Evolutionary conservation across 2,113 vertebrate genomes (phyloP).

Genomic region (Dryoscopus gambensis): DNA sequence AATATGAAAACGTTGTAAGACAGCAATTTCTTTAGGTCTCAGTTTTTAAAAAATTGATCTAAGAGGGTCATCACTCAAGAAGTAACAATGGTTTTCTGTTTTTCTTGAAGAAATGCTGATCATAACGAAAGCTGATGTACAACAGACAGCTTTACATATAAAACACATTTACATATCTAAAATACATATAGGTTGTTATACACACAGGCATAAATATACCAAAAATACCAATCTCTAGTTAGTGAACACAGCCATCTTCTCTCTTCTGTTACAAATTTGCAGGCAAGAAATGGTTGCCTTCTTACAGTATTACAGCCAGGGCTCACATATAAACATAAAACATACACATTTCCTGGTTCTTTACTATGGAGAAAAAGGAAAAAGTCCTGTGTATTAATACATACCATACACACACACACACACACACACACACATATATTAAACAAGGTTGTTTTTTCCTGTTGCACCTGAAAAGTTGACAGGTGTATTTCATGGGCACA

Average conservation of each 20-base stretch:
- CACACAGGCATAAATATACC: background rate
- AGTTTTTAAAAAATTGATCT: background rate
- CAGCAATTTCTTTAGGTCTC: background rate
- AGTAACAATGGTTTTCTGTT: background rate
- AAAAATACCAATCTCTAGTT: background rate
- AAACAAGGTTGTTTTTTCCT: background rate
- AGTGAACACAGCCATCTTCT: background rate
- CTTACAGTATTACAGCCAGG: background rate
- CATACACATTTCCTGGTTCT: background rate
- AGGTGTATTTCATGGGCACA: background rate
- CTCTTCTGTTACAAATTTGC: background rate
- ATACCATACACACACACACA: background rate
- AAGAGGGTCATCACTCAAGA: background rate
- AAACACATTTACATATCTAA: background rate
- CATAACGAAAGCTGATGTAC: background rate
- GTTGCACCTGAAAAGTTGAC: background rate
- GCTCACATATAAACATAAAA: background rate
- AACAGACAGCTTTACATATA: background rate
- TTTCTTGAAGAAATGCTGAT: background rate
- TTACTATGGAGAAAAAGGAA: background rate
- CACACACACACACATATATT: fast-evolving
- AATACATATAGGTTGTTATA: background rate
- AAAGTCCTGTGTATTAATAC: background rate
- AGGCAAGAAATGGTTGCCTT: background rate
- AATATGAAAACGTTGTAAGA: background rate